phyloP scores from a whole-genome alignment of 2,888 invertebrate species.

The Perizoma affinitatum region DNA sequence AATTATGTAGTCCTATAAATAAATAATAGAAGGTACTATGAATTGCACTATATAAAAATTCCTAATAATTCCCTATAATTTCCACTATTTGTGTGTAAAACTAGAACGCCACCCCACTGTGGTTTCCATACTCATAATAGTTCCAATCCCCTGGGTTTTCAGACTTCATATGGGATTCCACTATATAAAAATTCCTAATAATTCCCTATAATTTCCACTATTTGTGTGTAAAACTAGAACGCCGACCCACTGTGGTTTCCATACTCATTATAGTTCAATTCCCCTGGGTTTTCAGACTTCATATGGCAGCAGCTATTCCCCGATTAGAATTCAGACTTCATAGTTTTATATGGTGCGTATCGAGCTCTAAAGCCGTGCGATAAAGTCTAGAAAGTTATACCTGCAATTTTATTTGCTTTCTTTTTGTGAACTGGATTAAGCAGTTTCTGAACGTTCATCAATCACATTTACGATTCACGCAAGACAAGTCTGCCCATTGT shows the following conservation, averaged over 20 bases:
- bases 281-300: neutral
- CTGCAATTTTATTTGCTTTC: slow-evolving; percentile 14
- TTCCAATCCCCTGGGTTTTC: neutral
- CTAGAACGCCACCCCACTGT: neutral
- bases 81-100: neutral
- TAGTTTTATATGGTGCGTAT: neutral
- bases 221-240: neutral
- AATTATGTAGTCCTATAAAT: no score
- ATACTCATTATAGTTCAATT: slow-evolving; percentile 1
- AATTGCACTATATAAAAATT: neutral
- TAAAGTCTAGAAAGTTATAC: slow-evolving; percentile 17
- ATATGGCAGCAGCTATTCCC: neutral
- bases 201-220: neutral
- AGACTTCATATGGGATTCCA: neutral
- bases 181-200: no score
- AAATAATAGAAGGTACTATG: no score
- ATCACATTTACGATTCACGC: neutral
- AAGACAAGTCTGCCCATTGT: no score
- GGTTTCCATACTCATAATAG: slow-evolving; percentile 1
- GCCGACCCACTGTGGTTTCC: neutral
- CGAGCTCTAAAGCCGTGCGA: neutral
- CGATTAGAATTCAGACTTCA: neutral
- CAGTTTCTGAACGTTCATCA: slow-evolving; percentile 2
- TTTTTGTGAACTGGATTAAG: slow-evolving; percentile 12
- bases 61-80: neutral